Evolutionary conservation across 2,797 vertebrate genomes (phyloP), one percentile per base, ranked within the genome.

Genomic region (Allobates femoralis): DNA sequence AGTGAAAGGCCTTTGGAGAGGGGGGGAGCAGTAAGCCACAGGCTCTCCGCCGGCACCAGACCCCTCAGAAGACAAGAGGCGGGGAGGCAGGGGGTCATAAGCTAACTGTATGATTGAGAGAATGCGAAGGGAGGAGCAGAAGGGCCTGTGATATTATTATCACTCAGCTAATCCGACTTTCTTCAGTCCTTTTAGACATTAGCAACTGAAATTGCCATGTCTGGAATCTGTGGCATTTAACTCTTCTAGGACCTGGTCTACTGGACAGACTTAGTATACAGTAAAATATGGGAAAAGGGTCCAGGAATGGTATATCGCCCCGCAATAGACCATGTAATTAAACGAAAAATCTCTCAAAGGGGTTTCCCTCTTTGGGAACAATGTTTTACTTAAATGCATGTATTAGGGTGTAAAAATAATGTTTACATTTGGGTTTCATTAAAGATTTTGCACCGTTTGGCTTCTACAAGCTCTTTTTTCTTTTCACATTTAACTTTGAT

Each of bases 1-100:
- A 91, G 91, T 84, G 90, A 89, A 91, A 93, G 92, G 91, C 93
- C 89, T 83, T 87, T 73, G 90, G 90, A 91, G 93, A 92, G 76
- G 93, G 93, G 41, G 91, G 90, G 93, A 93, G 58, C 87, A 90
- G 89, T 80, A 90, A 90, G 91, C 89, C 90, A 88, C 92, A 87
- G 89, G 74, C 89, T 88, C 91, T 81, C 16, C 83, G 85, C 88
- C 89, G 90, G 91, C 91, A 89, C 66, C 92, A 93, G 93, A 92
- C 91, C 91, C 86, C 62, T 90, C 88, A 92, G 91, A 94, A 92
- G 88, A 91, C 87, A 84, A 91, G 73, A 89, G 85, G 82, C 56
- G 81, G 93, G 41, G 1, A 6, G 14, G 34, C 51, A 26, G 60
- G 77, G 92, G 90, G 71, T 7, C 5, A 91, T 92, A 87, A 90